Evolutionary conservation across 2,888 invertebrate species (phyloP).

Genomic region (Parnassius apollo): DNA sequence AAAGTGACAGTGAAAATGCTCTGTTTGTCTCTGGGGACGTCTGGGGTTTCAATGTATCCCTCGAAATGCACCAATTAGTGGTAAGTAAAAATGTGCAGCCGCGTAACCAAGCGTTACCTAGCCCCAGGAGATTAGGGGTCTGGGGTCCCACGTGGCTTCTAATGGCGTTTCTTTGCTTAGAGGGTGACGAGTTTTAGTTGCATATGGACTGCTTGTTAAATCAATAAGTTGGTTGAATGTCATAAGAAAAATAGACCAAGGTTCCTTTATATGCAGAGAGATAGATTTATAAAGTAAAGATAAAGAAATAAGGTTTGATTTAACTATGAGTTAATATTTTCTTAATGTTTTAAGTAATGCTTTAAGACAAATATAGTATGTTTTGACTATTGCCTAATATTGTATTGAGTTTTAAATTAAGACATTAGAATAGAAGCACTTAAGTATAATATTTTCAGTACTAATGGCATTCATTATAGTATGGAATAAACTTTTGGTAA

Average conservation of each 20-base stretch:
- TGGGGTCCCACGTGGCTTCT: slow-evolving; percentile 67
- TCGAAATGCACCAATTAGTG: slow-evolving; percentile 78
- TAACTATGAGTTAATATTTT: too few relatives aligned
- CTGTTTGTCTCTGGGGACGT: slow-evolving; percentile 57
- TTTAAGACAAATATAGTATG: too few relatives aligned
- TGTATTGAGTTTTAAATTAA: too few relatives aligned
- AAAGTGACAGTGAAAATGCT: slow-evolving; percentile 72
- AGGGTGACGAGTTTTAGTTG: slow-evolving; percentile 64
- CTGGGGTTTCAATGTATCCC: slow-evolving; percentile 60
- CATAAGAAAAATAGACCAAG: slow-evolving; percentile 1
- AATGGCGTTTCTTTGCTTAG: slow-evolving; percentile 76
- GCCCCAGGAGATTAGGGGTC: slow-evolving; percentile 52
- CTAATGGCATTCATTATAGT: too few relatives aligned
- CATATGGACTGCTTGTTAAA: slow-evolving; percentile 73
- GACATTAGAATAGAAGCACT: too few relatives aligned
- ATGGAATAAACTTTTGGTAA: too few relatives aligned
- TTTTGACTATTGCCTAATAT: too few relatives aligned
- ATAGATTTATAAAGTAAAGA: too few relatives aligned
- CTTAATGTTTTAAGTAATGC: too few relatives aligned
- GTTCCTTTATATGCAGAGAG: not conserved
- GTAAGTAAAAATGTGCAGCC: slow-evolving; percentile 75
- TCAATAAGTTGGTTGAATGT: slow-evolving; percentile 47
- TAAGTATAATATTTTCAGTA: too few relatives aligned
- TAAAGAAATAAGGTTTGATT: too few relatives aligned
- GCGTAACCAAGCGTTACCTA: slow-evolving; percentile 71